phyloP scores from a whole-genome alignment of 2,888 invertebrate species.

The Mythimna pallens region DNA sequence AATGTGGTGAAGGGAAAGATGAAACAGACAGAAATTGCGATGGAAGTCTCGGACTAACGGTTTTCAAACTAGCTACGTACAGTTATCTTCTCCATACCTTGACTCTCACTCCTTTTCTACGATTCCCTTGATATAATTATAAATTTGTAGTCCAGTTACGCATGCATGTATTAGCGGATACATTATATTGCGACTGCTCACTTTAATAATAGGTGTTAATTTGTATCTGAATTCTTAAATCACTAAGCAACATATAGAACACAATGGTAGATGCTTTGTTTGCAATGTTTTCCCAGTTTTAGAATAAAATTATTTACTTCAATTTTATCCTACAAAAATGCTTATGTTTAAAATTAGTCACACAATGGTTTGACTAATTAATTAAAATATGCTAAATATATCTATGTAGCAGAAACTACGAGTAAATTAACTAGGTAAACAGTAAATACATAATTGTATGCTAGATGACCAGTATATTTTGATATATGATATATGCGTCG shows the following conservation, averaged over 20 bases:
- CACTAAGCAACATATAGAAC: background rate
- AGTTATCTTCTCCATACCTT: background rate
- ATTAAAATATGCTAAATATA: background rate
- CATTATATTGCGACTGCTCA: too few species aligned
- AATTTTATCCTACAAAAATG: background rate
- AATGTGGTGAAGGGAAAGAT: background rate
- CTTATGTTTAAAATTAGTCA: background rate
- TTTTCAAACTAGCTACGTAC: too few species aligned
- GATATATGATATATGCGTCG: background rate
- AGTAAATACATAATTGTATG: background rate
- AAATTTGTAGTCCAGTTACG: background rate
- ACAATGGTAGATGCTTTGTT: background rate
- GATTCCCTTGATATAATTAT: background rate
- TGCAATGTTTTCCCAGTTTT: conserved; percentile 1
- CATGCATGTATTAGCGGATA: background rate
- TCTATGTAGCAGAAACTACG: background rate
- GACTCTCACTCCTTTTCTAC: background rate
- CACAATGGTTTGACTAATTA: conserved; percentile 5
- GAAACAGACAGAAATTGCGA: background rate
- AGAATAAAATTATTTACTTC: background rate
- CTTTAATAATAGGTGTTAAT: too few species aligned
- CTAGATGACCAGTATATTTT: background rate
- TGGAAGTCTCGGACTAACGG: too few species aligned
- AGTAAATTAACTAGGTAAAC: conserved; percentile 1
- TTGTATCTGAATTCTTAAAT: too few species aligned